These are phyloP conservation scores for Uromys caudimaculatus DNA, from an alignment of 2,797 vertebrate species.

Conservation along the genomic window DNA sequence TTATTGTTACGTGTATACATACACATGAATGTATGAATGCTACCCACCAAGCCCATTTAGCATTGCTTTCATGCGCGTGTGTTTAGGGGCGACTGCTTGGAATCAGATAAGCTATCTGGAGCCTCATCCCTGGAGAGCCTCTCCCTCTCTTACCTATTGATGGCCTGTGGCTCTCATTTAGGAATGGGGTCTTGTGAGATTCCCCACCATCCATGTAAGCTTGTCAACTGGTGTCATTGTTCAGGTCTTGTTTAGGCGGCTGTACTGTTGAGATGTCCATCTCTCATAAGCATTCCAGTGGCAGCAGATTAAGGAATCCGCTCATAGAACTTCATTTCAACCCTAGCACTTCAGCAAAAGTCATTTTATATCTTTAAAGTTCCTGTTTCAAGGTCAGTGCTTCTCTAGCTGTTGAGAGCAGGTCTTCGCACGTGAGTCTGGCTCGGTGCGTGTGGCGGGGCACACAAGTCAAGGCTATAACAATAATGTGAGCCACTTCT, in stretches of 20 bases:
- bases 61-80: no score
- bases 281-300: neutral
- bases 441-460: neutral
- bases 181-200: neutral
- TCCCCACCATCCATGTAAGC: no score
- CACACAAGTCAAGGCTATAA: neutral
- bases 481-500: neutral
- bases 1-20: neutral
- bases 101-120: neutral
- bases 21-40: neutral
- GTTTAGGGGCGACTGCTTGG: neutral
- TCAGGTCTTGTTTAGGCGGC: neutral
- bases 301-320: neutral
- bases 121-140: neutral
- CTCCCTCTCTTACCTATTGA: neutral
- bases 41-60: neutral
- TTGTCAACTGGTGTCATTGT: neutral
- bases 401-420: neutral
- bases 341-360: neutral
- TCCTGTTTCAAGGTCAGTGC: neutral
- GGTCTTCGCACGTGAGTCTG: neutral
- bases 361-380: neutral
- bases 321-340: neutral
- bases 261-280: neutral
- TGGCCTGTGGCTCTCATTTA: neutral